A percentile compares a stretch with the other conserved stretches of the same genome.
These are phyloP conservation scores for Acleris emargana DNA, from an alignment of 2,888 invertebrate genomes.

Conservation along the genomic window DNA sequence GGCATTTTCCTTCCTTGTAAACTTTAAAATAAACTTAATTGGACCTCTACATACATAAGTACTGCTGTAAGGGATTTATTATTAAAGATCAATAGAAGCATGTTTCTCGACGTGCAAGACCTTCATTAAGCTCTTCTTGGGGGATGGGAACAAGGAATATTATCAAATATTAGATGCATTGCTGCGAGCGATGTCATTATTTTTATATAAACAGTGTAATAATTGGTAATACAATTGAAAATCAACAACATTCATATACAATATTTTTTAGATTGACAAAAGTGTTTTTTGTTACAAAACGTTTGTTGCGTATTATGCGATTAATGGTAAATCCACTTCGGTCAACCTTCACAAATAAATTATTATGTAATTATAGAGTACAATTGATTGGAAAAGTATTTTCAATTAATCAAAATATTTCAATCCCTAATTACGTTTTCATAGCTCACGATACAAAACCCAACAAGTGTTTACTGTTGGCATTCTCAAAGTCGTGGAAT, in stretches of 20 bases:
- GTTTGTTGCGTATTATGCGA: too few species aligned
- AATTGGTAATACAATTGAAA: background rate
- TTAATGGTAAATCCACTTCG: constrained; percentile 42
- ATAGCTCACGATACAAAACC: constrained; percentile 47
- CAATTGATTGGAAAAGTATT: constrained; percentile 22
- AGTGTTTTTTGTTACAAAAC: constrained; percentile 35
- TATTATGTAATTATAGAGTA: constrained; percentile 10
- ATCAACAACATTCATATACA: background rate
- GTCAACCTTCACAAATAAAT: constrained; percentile 61
- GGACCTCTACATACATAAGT: too few species aligned
- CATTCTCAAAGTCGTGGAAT: constrained; percentile 19
- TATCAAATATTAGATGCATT: background rate
- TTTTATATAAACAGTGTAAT: background rate
- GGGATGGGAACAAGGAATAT: background rate
- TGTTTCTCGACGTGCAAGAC: too few species aligned
- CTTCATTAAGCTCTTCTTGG: background rate
- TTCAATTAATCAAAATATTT: background rate
- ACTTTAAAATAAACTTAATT: too few species aligned
- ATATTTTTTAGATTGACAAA: constrained; percentile 51
- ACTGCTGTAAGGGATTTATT: too few species aligned
- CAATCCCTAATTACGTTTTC: constrained; percentile 7
- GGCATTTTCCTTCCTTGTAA: too few species aligned
- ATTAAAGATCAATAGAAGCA: too few species aligned
- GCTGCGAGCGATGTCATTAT: background rate
- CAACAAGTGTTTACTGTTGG: constrained; percentile 58